Percentiles rank a stretch among this genome's conserved stretches.
Evolutionary conservation across 2,113 vertebrate genomes (phyloP).

Genomic region (Diadophis punctatus): DNA sequence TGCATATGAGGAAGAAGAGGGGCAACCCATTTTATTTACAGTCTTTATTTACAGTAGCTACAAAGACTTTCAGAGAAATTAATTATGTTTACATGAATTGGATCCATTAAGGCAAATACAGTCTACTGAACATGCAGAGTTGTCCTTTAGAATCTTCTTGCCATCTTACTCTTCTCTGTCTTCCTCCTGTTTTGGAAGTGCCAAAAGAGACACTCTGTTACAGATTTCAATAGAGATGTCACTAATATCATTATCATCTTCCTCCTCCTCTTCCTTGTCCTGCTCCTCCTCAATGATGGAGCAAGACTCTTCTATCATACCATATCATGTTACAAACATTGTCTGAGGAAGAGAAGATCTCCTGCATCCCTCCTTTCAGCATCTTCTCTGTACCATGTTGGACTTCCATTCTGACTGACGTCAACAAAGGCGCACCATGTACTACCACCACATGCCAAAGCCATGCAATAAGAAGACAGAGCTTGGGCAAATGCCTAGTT

Average conservation of each 20-base stretch:
- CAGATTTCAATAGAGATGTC: neutral
- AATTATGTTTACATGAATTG: neutral
- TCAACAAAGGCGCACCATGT: fast-evolving
- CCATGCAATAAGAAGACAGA: neutral
- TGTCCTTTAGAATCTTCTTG: neutral
- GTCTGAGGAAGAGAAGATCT: neutral
- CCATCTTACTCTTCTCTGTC: neutral
- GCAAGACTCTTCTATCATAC: neutral
- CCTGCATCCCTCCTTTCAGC: neutral
- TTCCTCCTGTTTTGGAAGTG: neutral
- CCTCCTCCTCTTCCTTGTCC: neutral
- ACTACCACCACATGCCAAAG: fast-evolving
- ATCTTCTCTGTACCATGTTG: neutral
- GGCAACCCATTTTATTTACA: neutral
- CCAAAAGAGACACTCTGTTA: neutral
- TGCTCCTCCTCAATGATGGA: neutral
- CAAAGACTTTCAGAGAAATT: neutral
- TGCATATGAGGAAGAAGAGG: neutral
- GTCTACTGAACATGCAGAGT: neutral
- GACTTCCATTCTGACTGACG: neutral
- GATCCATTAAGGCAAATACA: neutral
- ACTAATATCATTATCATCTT: neutral
- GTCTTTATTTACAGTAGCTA: neutral
- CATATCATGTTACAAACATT: neutral
- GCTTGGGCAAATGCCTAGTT: neutral